Evolutionary conservation across 2,797 vertebrate genomes (phyloP), one percentile per base, ranked within the genome.

Genomic region (Neostethus bicornis): DNA sequence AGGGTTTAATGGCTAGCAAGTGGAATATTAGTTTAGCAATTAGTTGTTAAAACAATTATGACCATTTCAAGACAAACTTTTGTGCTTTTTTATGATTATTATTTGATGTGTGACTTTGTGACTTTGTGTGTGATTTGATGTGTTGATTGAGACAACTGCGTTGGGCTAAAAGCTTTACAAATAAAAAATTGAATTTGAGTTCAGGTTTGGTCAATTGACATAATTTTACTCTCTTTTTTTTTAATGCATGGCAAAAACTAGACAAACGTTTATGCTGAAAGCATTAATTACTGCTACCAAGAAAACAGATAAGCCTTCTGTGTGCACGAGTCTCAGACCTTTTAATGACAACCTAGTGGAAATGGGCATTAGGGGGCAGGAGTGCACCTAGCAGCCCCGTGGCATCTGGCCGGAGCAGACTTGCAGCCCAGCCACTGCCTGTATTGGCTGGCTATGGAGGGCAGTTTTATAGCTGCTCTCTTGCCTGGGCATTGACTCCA

Each of bases 351-450:
- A 81, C 64, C 70, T 68, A 73, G 57, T 66, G 66, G 54, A 81
- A 57, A 78, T 66, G 45, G 61, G 75, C 65, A 73, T 68, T 66
- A 74, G 57, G 75, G 71, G 64, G 73, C 61, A 75, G 56, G 69
- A 75, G 60, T 70, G 75, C 60, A 75, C 35, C 59, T 66, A 34
- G 73, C 75, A 53, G 66, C 85, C 68, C 84, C 80, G 83, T 76
- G 79, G 83, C 86, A 90, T 90, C 86, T 88, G 88, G 87, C 66
- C 81, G 73, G 78, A 79, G 80, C 79, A 59, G 73, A 60, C 77
- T 37, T 31, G 64, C 73, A 61, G 77, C 79, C 73, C 79, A 84
- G 79, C 82, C 75, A 75, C 71, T 68, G 81, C 73, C 77, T 81
- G 76, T 31, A 66, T 73, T 80, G 80, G 84, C 77, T 72, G 52